Conservation (phyloP, 30 jellyfish, hydroid and myxozoan genomes). For the Hydractinia echinata region DNA sequence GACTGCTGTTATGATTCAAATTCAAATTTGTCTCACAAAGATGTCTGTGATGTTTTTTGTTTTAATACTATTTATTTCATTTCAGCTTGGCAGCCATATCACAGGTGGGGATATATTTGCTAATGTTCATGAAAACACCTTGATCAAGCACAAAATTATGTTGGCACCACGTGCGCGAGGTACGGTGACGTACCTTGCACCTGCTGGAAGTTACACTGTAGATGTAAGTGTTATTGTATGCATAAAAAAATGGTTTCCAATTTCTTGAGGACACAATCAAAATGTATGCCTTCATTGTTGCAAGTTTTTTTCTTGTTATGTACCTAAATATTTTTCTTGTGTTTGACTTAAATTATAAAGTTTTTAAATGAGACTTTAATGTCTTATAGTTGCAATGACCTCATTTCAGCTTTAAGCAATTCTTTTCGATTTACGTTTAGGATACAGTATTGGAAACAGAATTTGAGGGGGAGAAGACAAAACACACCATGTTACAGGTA, state of each 20-base stretch:
- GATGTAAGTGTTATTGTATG: slow-evolving; percentile 54
- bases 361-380: not conserved
- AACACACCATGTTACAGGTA: slow-evolving; percentile 96
- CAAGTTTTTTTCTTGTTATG: not conserved
- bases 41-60: not conserved
- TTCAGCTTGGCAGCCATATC: slow-evolving; percentile 84
- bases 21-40: not conserved
- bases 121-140: slow-evolving; percentile 77
- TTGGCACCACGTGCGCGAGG: slow-evolving; percentile 90
- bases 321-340: not conserved
- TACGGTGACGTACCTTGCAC: slow-evolving; percentile 90
- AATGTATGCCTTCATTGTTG: not conserved
- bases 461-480: slow-evolving; percentile 93
- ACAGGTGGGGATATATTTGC: slow-evolving; percentile 99
- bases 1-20: not conserved
- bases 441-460: slow-evolving; percentile 90
- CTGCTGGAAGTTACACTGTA: slow-evolving; percentile 79
- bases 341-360: not conserved
- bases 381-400: no score
- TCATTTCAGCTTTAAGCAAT: no score
- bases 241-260: not conserved
- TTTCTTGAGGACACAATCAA: not conserved
- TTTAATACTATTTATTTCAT: not conserved
- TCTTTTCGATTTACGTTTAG: slow-evolving; percentile 24
- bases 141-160: slow-evolving; percentile 89